Base-by-base conservation (phyloP, 2,888 invertebrate species). In the Rhagonycha fulva region DNA sequence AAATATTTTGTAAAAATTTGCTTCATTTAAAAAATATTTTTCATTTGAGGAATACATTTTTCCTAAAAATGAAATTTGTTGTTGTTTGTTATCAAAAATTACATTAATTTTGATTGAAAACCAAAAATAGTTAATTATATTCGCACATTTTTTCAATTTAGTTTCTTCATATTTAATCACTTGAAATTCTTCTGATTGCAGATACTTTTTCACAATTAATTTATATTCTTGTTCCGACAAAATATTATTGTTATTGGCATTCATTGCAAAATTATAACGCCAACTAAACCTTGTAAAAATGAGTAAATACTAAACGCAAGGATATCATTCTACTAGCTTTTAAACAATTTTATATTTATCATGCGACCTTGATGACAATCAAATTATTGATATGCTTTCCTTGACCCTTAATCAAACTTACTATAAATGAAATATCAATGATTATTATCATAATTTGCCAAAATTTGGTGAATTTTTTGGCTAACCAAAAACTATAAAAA, bases 161-260 rank as follows among this genome's bases (percentile, higher is more conserved):
- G n/a, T 69, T 61, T 68, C 71, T 74, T 69, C 71, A 63, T 63
- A 74, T 12, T 70, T 61, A 10, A 77, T 10, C 12, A 77, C 66
- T 77, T 74, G 30, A 74, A 74, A 74, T 14, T 69, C 12, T 32
- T 71, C 68, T 11, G 32, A 62, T 30, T 72, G 19, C 9, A 77
- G 28, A 32, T 77, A 70, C 12, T 70, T 32, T 70, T 77, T 60
- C 14, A 70, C 10, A 14, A 66, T 24, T 24, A 24, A 66, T n/a
- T 26, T 24, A 66, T 66, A n/a, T 11, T 66, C 63, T 19, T 66
- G 24, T 24, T 24, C 10, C 3, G 63, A 66, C n/a, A 66, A 66
- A 12, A 66, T 9, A 0, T 5, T 26, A 11, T 63, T 63, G 23
- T 63, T 32, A 4, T 4, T 63, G 5, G 63, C 26, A 9, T 3